Evolutionary conservation across 2,113 vertebrate genomes (phyloP), one percentile per base, ranked within the genome.

Genomic region (Hippocampus mohnikei): DNA sequence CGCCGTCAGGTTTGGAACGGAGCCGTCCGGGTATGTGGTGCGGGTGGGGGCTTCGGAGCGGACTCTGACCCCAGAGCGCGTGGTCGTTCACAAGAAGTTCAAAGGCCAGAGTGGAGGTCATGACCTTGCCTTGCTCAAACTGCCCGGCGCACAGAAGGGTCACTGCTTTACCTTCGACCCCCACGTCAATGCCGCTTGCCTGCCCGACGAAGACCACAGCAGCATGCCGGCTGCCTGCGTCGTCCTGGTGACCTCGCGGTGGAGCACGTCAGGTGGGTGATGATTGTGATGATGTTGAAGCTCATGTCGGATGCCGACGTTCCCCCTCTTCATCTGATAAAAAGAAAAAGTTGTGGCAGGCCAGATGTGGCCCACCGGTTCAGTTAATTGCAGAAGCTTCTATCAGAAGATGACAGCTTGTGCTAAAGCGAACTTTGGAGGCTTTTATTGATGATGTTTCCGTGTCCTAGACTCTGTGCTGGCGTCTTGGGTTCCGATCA

Each of bases 61-160:
- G 66, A 91, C 92, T 2, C 77, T 96, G 61, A 89, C 85, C 0
- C 90, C 93, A 3, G 93, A 95, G 75, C 80, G 62, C 60, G 89
- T 97, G 8, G 81, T 95, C 73, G 88, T 95, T 13, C 95, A 97
- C 87, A 93, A 89, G 84, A 95, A 94, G 90, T 97, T 94, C 84
- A 93, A 89, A 77, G 88, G 92, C 0, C 91, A 93, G 87, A 93
- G 93, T 58, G 95, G 94, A 12, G 94, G 95, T 5, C 94, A 97
- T 1, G 95, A 97, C 78, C 88, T 97, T 64, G 95, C 95, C 55
- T 73, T 97, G 84, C 66, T 97, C 71, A 92, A 90, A 72, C 86
- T 96, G 42, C 89, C 90, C 72, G 95, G 93, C 79, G 70, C 89
- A 50, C 58, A 33, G 58, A 94, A 94, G 67, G 93, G 91, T 7